phyloP scores from a whole-genome alignment of 2,797 vertebrate genomes.

The Thamnophis elegans region DNA sequence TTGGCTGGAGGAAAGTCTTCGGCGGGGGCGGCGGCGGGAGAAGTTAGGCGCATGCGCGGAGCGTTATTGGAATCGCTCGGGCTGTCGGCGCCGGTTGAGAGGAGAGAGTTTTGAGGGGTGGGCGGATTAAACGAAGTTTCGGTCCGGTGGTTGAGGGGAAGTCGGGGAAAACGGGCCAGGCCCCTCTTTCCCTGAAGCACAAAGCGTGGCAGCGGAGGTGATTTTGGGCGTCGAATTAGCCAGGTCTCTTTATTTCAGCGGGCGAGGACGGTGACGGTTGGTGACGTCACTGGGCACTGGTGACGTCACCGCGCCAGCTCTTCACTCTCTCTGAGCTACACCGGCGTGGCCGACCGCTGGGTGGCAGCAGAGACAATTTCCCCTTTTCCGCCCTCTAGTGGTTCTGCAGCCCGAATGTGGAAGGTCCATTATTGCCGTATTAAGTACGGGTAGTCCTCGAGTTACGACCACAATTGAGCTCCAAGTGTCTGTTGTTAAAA shows the following conservation, averaged over 20 bases:
- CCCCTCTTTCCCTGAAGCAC: background rate
- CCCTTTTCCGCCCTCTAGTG: background rate
- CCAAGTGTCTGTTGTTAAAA: too few relatives aligned
- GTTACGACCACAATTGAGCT: too few relatives aligned
- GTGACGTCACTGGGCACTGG: too few relatives aligned
- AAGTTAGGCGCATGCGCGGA: background rate
- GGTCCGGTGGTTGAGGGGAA: background rate
- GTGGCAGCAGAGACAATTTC: background rate
- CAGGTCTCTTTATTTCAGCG: background rate
- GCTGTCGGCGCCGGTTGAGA: background rate
- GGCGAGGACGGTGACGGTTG: background rate
- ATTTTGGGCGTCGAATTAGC: background rate
- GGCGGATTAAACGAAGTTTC: background rate
- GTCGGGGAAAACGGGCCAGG: background rate
- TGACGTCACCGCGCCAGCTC: conserved; percentile 23
- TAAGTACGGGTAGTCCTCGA: too few relatives aligned
- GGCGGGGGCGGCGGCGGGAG: background rate
- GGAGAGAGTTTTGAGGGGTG: background rate
- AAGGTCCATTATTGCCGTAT: too few relatives aligned
- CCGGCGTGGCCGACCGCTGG: background rate
- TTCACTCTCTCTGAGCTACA: background rate
- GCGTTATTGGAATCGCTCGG: background rate
- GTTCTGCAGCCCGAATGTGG: background rate
- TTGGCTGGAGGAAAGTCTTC: background rate
- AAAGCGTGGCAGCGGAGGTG: background rate